phyloP scores from a whole-genome alignment of 2,797 vertebrate genomes.

The Phaenicophaeus curvirostris region DNA sequence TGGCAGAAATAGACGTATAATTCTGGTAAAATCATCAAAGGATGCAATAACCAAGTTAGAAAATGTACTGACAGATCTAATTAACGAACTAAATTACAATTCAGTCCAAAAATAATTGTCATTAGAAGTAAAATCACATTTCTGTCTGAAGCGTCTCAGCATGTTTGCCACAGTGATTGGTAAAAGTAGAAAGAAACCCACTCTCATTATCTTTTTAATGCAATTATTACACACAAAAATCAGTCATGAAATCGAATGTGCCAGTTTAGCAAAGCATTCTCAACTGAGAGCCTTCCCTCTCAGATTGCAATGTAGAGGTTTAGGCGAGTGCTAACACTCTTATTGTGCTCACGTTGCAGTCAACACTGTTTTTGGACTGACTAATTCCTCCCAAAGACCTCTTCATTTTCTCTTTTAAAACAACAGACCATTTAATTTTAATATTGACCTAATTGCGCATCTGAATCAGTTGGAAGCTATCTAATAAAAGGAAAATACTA shows the following conservation, averaged over 20 bases:
- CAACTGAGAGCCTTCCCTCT: neutral
- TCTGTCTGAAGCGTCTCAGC: conserved; percentile 45
- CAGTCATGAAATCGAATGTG: conserved; percentile 58
- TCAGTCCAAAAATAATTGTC: conserved; percentile 54
- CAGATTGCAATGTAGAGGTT: neutral
- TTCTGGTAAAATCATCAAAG: conserved; percentile 51
- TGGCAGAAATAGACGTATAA: conserved; percentile 35
- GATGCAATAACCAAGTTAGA: conserved; percentile 46
- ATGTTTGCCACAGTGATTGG: conserved; percentile 29
- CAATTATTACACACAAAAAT: conserved; percentile 48
- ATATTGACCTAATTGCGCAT: conserved; percentile 59
- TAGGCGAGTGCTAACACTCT: neutral
- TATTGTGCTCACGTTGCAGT: neutral
- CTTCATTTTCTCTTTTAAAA: conserved; percentile 54
- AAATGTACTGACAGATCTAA: conserved; percentile 60
- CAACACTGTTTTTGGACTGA: neutral
- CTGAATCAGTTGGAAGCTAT: conserved; percentile 54
- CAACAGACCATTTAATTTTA: conserved; percentile 69
- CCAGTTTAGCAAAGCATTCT: conserved; percentile 23
- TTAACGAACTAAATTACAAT: conserved; percentile 62
- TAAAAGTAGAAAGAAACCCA: conserved; percentile 18
- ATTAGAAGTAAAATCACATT: conserved; percentile 62
- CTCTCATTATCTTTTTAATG: conserved; percentile 52
- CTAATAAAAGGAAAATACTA: conserved; percentile 62
- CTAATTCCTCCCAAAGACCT: conserved; percentile 7